Conservation (phyloP, 2,888 invertebrate genomes). For the Dugesia japonica region DNA sequence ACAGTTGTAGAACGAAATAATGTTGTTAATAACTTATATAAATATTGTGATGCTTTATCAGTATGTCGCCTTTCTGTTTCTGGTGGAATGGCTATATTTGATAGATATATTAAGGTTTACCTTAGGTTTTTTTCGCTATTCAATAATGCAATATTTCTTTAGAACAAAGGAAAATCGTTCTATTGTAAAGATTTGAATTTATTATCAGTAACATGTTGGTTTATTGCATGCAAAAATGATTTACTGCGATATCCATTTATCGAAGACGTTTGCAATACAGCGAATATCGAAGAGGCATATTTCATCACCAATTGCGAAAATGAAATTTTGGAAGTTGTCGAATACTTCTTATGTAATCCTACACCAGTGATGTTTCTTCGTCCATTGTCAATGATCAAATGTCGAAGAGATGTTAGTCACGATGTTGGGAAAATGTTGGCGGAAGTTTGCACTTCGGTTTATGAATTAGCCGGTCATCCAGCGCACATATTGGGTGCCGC, state of each 20-base stretch:
- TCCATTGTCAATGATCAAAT: neutral
- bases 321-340: neutral
- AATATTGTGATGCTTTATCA: neutral
- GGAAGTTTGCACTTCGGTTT: neutral
- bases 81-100: neutral
- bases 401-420: neutral
- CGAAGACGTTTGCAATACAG: neutral
- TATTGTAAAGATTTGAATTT: too few species aligned
- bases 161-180: too few species aligned
- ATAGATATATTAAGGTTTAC: slow-evolving; percentile 1
- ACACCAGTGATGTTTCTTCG: neutral
- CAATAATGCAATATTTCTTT: too few species aligned
- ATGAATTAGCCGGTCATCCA: neutral
- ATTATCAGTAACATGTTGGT: neutral
- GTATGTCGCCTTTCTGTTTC: neutral
- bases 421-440: neutral
- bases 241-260: neutral
- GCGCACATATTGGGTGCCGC: neutral
- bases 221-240: neutral
- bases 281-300: too few species aligned
- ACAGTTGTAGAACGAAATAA: neutral
- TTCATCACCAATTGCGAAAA: neutral
- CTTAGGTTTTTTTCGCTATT: too few species aligned
- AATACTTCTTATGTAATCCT: neutral
- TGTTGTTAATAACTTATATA: neutral